These are phyloP conservation scores for Halictus ligatus DNA, from an alignment of 2,888 invertebrate genomes.

Conservation along the genomic window DNA sequence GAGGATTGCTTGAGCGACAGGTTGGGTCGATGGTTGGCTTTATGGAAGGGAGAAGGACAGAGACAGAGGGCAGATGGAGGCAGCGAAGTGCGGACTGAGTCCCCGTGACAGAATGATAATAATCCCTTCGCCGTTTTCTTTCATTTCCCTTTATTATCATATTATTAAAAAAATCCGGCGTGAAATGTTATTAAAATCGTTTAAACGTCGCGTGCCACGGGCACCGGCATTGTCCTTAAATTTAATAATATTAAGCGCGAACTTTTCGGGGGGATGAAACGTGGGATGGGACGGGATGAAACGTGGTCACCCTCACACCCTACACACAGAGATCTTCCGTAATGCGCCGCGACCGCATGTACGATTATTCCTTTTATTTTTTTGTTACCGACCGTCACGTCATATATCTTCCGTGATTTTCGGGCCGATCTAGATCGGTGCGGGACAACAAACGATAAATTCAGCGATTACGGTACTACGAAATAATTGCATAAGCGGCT, in stretches of 20 bases:
- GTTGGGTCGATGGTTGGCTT: constrained; percentile 53
- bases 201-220: constrained; percentile 80
- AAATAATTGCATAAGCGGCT: background rate
- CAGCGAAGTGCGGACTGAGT: constrained; percentile 65
- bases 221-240: constrained; percentile 78
- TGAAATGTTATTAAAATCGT: constrained; percentile 83
- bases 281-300: constrained; percentile 60
- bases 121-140: constrained; percentile 81
- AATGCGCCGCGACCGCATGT: constrained; percentile 53
- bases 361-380: constrained; percentile 56
- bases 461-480: background rate
- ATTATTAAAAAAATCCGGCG: constrained; percentile 83
- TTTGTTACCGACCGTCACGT: constrained; percentile 47
- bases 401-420: constrained; percentile 30
- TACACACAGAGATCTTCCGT: constrained; percentile 53
- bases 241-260: constrained; percentile 83
- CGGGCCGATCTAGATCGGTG: background rate
- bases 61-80: constrained; percentile 56
- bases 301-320: constrained; percentile 32
- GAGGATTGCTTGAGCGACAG: constrained; percentile 62
- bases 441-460: constrained; percentile 33
- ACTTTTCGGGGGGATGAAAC: constrained; percentile 64
- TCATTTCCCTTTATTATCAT: constrained; percentile 83
- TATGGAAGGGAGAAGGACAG: constrained; percentile 34
- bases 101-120: constrained; percentile 80